A percentile compares a stretch with the other conserved stretches of the same genome.
These are phyloP conservation scores for Phalanger gymnotis DNA, from an alignment of 2,797 vertebrate genomes.

Conservation along the genomic window DNA sequence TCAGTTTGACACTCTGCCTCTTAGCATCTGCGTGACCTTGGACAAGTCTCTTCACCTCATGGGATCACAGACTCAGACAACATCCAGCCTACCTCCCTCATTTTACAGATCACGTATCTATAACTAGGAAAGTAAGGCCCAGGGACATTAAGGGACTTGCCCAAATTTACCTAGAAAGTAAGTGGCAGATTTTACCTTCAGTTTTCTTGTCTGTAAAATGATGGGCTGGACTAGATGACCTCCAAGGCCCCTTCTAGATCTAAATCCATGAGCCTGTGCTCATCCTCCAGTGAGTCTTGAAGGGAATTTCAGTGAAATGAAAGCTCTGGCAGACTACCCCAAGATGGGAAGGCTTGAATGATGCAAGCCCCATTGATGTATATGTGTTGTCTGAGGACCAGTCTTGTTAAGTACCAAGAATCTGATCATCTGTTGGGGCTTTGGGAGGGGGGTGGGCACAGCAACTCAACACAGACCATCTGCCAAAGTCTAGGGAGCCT, in stretches of 20 bases:
- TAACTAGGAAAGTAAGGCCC: not conserved
- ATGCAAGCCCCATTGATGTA: not conserved
- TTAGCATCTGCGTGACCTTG: not conserved
- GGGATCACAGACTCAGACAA: not conserved
- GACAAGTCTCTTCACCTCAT: not conserved
- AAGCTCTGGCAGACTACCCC: not conserved
- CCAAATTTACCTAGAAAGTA: not conserved
- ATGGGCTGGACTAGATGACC: not conserved
- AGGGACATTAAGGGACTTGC: not conserved
- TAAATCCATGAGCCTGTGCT: not conserved
- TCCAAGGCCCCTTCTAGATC: slow-evolving; percentile 33
- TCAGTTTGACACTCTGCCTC: not conserved
- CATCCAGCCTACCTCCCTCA: not conserved
- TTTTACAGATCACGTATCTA: not conserved
- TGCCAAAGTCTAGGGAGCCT: not conserved
- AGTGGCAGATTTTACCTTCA: not conserved
- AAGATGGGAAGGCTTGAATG: not conserved
- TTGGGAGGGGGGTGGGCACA: not conserved
- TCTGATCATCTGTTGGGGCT: not conserved
- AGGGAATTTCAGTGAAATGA: not conserved
- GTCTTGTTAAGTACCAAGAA: not conserved
- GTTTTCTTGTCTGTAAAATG: slow-evolving; percentile 16
- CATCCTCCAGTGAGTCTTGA: not conserved
- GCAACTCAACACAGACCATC: not conserved
- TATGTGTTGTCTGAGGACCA: not conserved